Conservation (phyloP, 2,113 vertebrate genomes). For the Globicephala melas region DNA sequence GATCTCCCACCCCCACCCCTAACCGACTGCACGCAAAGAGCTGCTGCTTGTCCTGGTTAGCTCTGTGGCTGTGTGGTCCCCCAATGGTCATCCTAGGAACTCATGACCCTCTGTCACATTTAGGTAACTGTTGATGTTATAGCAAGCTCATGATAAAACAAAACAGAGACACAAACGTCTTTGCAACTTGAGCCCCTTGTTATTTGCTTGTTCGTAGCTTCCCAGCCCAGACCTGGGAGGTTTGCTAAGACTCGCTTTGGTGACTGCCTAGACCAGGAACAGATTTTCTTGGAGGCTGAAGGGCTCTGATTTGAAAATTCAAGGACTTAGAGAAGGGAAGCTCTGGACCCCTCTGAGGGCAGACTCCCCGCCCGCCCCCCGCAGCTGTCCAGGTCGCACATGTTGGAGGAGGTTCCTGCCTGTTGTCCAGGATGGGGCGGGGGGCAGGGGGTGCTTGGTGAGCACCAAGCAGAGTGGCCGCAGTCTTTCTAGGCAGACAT, state of each 20-base stretch:
- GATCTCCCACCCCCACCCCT: not conserved
- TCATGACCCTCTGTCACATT: not conserved
- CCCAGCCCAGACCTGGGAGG: not conserved
- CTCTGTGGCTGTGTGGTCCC: not conserved
- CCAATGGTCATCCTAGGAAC: too few species aligned
- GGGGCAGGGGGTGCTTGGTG: not conserved
- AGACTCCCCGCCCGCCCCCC: accelerated
- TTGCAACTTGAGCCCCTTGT: not conserved
- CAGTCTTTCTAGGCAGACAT: slow-evolving; percentile 8
- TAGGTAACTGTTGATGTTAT: not conserved
- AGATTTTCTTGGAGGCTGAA: not conserved
- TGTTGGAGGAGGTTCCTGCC: not conserved
- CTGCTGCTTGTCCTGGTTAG: not conserved
- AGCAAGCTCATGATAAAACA: not conserved
- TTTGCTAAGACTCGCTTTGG: not conserved
- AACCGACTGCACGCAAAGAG: not conserved
- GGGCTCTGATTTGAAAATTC: not conserved
- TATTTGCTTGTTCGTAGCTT: not conserved
- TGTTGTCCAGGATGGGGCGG: not conserved
- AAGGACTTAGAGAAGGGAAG: not conserved
- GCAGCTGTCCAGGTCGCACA: not conserved
- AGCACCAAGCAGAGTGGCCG: not conserved
- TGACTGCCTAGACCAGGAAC: not conserved
- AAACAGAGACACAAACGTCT: not conserved
- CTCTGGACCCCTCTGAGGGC: not conserved